phyloP scores from a whole-genome alignment of 2,888 invertebrate genomes.

The Rhabditophanes sp. region DNA sequence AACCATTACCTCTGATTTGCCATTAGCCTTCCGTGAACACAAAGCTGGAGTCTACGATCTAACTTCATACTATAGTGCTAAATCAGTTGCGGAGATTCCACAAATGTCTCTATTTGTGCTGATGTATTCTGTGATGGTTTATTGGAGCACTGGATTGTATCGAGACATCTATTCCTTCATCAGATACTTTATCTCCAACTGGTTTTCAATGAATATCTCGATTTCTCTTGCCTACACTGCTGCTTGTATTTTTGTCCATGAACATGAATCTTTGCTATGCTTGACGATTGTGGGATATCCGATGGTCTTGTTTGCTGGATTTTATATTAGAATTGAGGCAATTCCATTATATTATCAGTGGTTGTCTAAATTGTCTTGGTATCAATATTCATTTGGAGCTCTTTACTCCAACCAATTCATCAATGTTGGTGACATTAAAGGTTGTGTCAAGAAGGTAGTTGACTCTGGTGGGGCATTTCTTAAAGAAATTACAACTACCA shows the following conservation, averaged over 20 bases:
- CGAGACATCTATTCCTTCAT: slow-evolving; percentile 9
- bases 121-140: slow-evolving; percentile 64
- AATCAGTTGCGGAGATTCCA: slow-evolving; percentile 67
- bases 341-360: slow-evolving; percentile 22
- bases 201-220: slow-evolving; percentile 24
- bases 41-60: slow-evolving; percentile 76
- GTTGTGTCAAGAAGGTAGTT: slow-evolving; percentile 3
- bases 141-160: slow-evolving; percentile 67
- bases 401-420: slow-evolving; percentile 28
- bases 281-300: slow-evolving; percentile 29
- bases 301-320: slow-evolving; percentile 25
- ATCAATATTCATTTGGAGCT: slow-evolving; percentile 30
- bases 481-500: not conserved
- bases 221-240: slow-evolving; percentile 22
- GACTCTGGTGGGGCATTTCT: not conserved
- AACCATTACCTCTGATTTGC: slow-evolving; percentile 74
- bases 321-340: slow-evolving; percentile 22
- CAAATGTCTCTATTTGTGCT: slow-evolving; percentile 67
- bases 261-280: slow-evolving; percentile 24
- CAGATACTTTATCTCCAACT: slow-evolving; percentile 17
- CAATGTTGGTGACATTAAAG: slow-evolving; percentile 8
- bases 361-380: slow-evolving; percentile 27
- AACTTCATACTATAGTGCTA: slow-evolving; percentile 68
- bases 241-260: slow-evolving; percentile 28
- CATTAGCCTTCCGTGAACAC: slow-evolving; percentile 73